phyloP scores from a whole-genome alignment of 2,113 vertebrate species.

The Melanerpes formicivorus region DNA sequence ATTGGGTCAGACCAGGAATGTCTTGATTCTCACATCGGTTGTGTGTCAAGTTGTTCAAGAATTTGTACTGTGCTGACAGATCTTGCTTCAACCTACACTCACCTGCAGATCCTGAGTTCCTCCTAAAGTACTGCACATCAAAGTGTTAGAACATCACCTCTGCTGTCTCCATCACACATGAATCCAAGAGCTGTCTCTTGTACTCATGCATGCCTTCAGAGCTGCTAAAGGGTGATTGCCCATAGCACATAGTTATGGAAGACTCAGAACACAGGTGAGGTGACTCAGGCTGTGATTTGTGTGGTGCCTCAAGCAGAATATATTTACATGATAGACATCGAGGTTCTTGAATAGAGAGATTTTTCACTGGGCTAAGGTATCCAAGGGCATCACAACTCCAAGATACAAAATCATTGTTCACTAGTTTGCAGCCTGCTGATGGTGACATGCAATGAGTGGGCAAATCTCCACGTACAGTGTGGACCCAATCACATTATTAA shows the following conservation, averaged over 20 bases:
- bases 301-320: background rate
- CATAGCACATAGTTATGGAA: fast-evolving
- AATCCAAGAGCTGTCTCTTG: background rate
- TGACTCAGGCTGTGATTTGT: background rate
- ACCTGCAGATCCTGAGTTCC: background rate
- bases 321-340: fast-evolving
- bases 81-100: background rate
- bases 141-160: background rate
- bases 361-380: background rate
- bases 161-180: background rate
- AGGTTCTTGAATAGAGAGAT: background rate
- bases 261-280: background rate
- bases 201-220: background rate
- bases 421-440: background rate
- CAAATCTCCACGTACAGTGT: background rate
- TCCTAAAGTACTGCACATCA: background rate
- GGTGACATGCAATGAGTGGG: background rate
- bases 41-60: background rate
- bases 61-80: background rate
- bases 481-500: background rate
- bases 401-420: background rate
- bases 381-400: background rate
- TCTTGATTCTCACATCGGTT: background rate
- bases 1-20: background rate
- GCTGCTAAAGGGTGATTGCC: background rate